Evolutionary conservation across 2,888 invertebrate species (phyloP).

Genomic region (Spilosoma lubricipeda): DNA sequence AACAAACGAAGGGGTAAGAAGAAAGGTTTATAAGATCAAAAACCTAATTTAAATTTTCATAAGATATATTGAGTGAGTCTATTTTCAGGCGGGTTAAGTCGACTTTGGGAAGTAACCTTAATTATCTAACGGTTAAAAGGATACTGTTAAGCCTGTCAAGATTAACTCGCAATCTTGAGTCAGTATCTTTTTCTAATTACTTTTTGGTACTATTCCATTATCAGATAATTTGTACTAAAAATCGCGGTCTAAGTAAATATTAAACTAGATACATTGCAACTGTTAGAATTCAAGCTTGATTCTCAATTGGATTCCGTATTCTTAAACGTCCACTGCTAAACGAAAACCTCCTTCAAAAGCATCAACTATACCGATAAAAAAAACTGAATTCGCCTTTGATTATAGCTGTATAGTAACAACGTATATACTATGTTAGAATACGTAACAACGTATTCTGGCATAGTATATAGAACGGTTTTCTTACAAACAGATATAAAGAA

Average conservation of each 20-base stretch:
- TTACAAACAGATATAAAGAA: not conserved
- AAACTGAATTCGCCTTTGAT: no score
- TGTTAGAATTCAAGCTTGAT: not conserved
- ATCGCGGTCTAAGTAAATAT: not conserved
- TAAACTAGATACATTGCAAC: not conserved
- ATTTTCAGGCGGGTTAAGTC: conserved; percentile 20
- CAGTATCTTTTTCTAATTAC: conserved; percentile 1
- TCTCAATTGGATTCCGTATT: not conserved
- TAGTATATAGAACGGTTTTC: not conserved
- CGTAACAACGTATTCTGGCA: no score
- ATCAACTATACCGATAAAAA: no score
- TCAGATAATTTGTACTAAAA: not conserved
- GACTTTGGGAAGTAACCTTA: conserved; percentile 21
- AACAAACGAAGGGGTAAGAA: conserved; percentile 27
- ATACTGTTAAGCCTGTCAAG: conserved; percentile 15
- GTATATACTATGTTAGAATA: no score
- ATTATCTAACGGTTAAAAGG: conserved; percentile 18
- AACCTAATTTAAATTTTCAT: conserved; percentile 40
- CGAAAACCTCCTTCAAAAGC: no score
- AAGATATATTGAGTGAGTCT: conserved; percentile 30
- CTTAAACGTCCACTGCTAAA: not conserved
- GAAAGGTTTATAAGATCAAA: conserved; percentile 40
- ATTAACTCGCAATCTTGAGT: conserved; percentile 8
- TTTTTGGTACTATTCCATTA: not conserved
- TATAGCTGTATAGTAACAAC: no score